Percentiles rank a stretch among this genome's conserved stretches.
These are phyloP conservation scores for Mimas tiliae DNA, from an alignment of 2,888 invertebrate species.

Conservation along the genomic window DNA sequence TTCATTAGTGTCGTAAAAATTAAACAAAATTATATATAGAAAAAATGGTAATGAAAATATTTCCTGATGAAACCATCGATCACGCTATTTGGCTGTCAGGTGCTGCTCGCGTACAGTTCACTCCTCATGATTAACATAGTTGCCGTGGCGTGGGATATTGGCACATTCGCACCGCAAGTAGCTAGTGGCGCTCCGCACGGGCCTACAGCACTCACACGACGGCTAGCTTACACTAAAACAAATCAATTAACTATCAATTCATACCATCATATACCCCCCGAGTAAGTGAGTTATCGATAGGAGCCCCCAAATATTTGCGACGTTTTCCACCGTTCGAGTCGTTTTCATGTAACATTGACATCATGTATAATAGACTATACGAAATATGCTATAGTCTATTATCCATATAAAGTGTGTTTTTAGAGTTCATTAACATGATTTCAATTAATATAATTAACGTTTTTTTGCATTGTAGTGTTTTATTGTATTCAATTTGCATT, in stretches of 20 bases:
- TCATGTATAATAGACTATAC: constrained; percentile 59
- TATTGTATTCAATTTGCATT: constrained; percentile 79
- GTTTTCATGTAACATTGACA: constrained; percentile 56
- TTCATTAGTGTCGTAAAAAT: not conserved
- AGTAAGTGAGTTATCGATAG: constrained; percentile 37
- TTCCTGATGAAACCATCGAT: not conserved
- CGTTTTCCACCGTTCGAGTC: constrained; percentile 70
- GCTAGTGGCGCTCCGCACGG: constrained; percentile 63
- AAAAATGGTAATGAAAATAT: not conserved
- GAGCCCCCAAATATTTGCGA: constrained; percentile 64
- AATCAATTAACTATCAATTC: constrained; percentile 74
- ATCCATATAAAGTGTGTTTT: constrained; percentile 60
- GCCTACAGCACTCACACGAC: constrained; percentile 65
- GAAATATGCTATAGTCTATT: constrained; percentile 54
- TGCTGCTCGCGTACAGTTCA: constrained; percentile 19
- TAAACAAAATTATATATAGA: not conserved
- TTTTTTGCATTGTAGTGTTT: constrained; percentile 83
- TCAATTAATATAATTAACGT: constrained; percentile 70
- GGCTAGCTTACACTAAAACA: constrained; percentile 78
- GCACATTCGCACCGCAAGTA: constrained; percentile 56
- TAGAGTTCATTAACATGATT: constrained; percentile 73
- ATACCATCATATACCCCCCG: constrained; percentile 45
- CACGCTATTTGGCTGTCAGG: constrained; percentile 21
- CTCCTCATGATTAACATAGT: constrained; percentile 27
- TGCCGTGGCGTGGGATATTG: constrained; percentile 30